Evolutionary conservation across 2,797 vertebrate species (phyloP).

Genomic region (Pantherophis vulpinus): DNA sequence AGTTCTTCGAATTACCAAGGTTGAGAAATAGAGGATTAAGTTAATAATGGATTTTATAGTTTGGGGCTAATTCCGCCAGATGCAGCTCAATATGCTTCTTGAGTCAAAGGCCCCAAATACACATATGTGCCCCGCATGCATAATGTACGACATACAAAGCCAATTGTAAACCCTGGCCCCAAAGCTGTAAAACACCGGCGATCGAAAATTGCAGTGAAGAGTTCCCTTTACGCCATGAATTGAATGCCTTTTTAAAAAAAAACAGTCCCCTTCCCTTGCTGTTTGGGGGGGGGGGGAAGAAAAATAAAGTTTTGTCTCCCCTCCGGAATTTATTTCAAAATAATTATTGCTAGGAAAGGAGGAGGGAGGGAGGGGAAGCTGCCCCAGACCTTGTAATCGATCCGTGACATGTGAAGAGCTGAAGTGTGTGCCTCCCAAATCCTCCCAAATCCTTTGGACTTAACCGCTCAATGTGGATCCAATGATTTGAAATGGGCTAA

Average conservation of each 20-base stretch:
- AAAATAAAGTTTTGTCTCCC: slow-evolving; percentile 54
- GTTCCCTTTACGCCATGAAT: neutral
- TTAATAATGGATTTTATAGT: neutral
- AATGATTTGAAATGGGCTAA: slow-evolving; percentile 98
- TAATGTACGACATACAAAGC: neutral
- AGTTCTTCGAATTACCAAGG: neutral
- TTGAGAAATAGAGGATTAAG: neutral
- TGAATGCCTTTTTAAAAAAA: slow-evolving; percentile 25
- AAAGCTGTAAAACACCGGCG: neutral
- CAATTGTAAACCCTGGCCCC: neutral
- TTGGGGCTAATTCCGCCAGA: neutral
- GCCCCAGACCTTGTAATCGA: slow-evolving; percentile 75
- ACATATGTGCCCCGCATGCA: neutral
- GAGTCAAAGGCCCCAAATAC: neutral
- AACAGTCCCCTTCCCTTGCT: neutral
- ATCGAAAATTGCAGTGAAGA: neutral
- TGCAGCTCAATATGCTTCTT: neutral
- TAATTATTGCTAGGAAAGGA: slow-evolving; percentile 80
- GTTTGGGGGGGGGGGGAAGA: accelerated
- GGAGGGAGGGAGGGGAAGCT: slow-evolving; percentile 60
- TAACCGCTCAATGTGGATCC: slow-evolving; percentile 97
- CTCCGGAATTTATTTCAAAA: slow-evolving; percentile 89
- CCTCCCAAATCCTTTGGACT: slow-evolving; percentile 98
- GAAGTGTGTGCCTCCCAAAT: slow-evolving; percentile 99
- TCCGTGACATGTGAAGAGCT: slow-evolving; percentile 97